A percentile compares a stretch with the other conserved stretches of the same genome.
phyloP scores from a whole-genome alignment of 2,113 vertebrate species.

The Hyperopisus bebe region DNA sequence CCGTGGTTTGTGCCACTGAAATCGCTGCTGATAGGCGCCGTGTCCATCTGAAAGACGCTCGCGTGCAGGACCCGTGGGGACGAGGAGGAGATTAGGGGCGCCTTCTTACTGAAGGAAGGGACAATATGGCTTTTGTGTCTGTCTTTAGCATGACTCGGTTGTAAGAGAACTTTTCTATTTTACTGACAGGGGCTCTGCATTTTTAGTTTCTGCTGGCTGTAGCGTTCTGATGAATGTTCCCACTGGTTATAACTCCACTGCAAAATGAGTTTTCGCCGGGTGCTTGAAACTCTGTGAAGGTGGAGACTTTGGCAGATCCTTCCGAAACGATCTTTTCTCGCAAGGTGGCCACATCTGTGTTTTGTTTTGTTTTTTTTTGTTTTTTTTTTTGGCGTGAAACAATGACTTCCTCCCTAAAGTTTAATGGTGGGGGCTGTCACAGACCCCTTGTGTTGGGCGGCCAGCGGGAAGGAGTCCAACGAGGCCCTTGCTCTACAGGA shows the following conservation, averaged over 20 bases:
- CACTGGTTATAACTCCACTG: not conserved
- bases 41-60: constrained; percentile 39
- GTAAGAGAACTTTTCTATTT: not conserved
- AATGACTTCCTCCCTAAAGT: not conserved
- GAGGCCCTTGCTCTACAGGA: not conserved
- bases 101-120: not conserved
- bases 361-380: not conserved
- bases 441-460: not conserved
- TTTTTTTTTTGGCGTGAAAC: not conserved
- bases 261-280: not conserved
- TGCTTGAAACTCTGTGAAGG: not conserved
- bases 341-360: not conserved
- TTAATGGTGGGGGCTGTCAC: not conserved
- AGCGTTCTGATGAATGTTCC: not conserved
- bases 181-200: not conserved
- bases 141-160: not conserved
- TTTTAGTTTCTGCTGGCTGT: not conserved
- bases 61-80: constrained; percentile 47
- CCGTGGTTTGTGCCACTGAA: constrained; percentile 26
- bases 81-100: constrained; percentile 13
- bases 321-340: not conserved
- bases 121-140: constrained; percentile 2
- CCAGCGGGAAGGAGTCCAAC: not conserved
- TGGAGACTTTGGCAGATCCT: not conserved
- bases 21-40: constrained; percentile 44